These are phyloP conservation scores for Sycon ciliatum DNA, from an alignment of 37 sponge, comb jelly and placozoan species.

Conservation along the genomic window DNA sequence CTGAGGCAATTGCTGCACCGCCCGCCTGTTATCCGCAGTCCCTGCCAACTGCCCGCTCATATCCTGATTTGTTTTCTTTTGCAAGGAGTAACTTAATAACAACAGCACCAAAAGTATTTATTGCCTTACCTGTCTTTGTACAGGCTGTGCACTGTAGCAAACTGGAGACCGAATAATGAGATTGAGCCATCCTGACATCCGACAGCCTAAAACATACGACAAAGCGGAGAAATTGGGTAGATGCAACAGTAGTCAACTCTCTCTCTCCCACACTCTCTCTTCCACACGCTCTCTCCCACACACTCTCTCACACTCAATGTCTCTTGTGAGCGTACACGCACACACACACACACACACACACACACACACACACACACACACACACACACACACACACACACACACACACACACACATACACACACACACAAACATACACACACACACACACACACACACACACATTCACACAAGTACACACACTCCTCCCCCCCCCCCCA, in stretches of 20 bases:
- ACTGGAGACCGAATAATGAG: constrained; percentile 43
- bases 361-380: neutral
- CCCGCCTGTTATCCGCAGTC: too few relatives aligned
- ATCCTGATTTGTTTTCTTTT: too few relatives aligned
- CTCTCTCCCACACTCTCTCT: neutral
- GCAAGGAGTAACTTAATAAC: too few relatives aligned
- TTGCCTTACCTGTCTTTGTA: constrained; percentile 76
- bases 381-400: constrained; percentile 3
- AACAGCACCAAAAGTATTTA: too few relatives aligned
- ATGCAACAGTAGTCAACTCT: neutral
- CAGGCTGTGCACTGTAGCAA: constrained; percentile 89
- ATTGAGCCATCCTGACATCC: constrained; percentile 82
- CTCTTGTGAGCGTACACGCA: constrained; percentile 42
- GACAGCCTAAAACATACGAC: constrained; percentile 23
- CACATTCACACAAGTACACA: too few relatives aligned
- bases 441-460: too few relatives aligned
- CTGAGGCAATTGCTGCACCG: too few relatives aligned
- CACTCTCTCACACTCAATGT: constrained; percentile 27
- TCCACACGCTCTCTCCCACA: neutral
- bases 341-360: constrained; percentile 16
- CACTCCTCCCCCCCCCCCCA: too few relatives aligned
- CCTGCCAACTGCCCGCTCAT: too few relatives aligned
- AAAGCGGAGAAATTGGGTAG: too few relatives aligned
- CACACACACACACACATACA: neutral
- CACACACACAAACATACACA: too few relatives aligned